Base-by-base conservation (phyloP, 2,888 invertebrate genomes). In the Ypsolopha scabrella region DNA sequence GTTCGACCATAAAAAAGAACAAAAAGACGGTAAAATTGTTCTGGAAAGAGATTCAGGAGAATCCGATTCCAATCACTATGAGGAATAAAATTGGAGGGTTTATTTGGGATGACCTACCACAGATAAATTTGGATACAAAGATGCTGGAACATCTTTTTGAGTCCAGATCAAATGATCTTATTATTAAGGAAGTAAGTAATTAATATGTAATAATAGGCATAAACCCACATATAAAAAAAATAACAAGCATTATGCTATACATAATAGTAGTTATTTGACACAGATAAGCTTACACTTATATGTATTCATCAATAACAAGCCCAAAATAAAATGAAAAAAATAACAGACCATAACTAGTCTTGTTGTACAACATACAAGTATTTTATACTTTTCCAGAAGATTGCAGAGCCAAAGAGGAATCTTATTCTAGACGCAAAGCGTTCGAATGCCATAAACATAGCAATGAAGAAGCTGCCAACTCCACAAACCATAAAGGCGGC, bases 401-500 rank as follows among this genome's bases (percentile, higher is more conserved):
- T 85, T 60, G 75, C 78, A 73, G 86, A 86, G 65, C 86, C 85
- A 68, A 86, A 86, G 69, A 75, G 77, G 62, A 82, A 82, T 62
- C 60, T 98, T 52, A 98, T 99, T 41, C 86, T 99, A 77, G 97
- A 98, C 76, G 94, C 97, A 46, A 99, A 99, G 75, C 90, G 99
- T 58, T 99, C 99, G 7, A 99, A 99, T 77, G 98, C 98, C 43
- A 99, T 99, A 62, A 99, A 99, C 75, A 99, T 99, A 64, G 98
- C 98, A 11, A 95, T 99, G 93, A 99, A 99, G 24, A 99, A 98
- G 74, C 87, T 99, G 58, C 99, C 99, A 2, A 98, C 98, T 0
- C 96, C 98, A 0, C 91, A 98, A 58, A 96, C 98, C 7, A 99
- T 99, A 58, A 99, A 99, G 75, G 95, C 98, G n/a, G 99, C 99